These are phyloP conservation scores for Thomomys bottae DNA, from an alignment of 2,113 vertebrate species.

Conservation along the genomic window DNA sequence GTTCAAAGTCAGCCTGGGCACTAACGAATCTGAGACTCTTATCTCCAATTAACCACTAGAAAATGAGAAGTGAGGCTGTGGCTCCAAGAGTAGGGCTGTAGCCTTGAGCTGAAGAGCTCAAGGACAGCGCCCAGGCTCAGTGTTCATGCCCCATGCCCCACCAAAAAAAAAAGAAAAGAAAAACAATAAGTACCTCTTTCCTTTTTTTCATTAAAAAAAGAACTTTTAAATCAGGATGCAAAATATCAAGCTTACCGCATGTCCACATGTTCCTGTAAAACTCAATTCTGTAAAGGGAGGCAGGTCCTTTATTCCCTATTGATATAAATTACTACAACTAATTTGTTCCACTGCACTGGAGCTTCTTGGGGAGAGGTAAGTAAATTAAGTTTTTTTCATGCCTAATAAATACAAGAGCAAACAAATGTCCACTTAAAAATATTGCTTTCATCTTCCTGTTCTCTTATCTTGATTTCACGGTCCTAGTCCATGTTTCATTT, in stretches of 20 bases:
- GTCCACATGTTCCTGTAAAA: background rate
- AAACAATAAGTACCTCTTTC: background rate
- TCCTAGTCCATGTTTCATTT: constrained; percentile 25
- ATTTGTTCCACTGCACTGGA: constrained; percentile 50
- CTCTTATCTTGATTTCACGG: constrained; percentile 31
- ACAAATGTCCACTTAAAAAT: constrained; percentile 39
- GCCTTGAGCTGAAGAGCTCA: too few relatives aligned
- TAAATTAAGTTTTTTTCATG: constrained; percentile 41
- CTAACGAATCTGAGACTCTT: too few relatives aligned
- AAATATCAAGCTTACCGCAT: background rate
- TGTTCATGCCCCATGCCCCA: too few relatives aligned
- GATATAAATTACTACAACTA: constrained; percentile 41
- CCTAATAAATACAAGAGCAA: background rate
- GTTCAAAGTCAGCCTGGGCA: too few relatives aligned
- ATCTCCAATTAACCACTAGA: too few relatives aligned
- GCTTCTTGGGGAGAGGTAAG: constrained; percentile 6
- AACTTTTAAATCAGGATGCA: background rate
- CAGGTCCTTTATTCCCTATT: background rate
- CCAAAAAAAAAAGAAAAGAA: too few relatives aligned
- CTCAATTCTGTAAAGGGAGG: background rate
- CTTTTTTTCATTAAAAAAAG: background rate
- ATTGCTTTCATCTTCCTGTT: constrained; percentile 24
- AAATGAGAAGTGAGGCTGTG: too few relatives aligned
- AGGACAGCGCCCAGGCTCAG: too few relatives aligned
- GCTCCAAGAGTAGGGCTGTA: too few relatives aligned